These are phyloP conservation scores for Tylochromis polylepis DNA, from an alignment of 2,113 vertebrate genomes.

Conservation along the genomic window DNA sequence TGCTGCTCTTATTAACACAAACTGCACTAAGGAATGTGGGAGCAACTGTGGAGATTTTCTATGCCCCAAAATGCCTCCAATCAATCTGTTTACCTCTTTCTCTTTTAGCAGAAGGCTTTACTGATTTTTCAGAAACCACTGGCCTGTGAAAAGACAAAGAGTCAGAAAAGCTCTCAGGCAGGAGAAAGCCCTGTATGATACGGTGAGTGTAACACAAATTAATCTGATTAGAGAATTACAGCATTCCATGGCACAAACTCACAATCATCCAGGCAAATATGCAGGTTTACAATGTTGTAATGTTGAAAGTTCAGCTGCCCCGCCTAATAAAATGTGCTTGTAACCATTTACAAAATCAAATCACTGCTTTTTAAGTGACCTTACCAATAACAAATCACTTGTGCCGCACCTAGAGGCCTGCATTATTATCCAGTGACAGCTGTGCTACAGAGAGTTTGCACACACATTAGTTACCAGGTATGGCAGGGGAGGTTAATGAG, in stretches of 20 bases:
- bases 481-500: slow-evolving; percentile 52
- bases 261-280: slow-evolving; percentile 33
- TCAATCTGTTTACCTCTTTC: background rate
- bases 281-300: slow-evolving; percentile 34
- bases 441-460: background rate
- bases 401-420: background rate
- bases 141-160: background rate
- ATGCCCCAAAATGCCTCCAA: background rate
- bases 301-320: slow-evolving; percentile 6
- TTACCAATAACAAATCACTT: background rate
- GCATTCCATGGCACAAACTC: slow-evolving; percentile 60
- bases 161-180: slow-evolving; percentile 1
- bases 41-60: background rate
- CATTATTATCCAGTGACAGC: background rate
- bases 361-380: background rate
- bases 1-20: background rate
- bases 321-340: background rate
- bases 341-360: background rate
- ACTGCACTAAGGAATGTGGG: background rate
- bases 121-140: background rate
- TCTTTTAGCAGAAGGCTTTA: background rate
- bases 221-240: slow-evolving; percentile 75
- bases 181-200: slow-evolving; percentile 42
- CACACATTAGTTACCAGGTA: background rate
- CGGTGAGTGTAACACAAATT: slow-evolving; percentile 42